Conservation (phyloP, 2,113 vertebrate species). For the Passer montanus region DNA sequence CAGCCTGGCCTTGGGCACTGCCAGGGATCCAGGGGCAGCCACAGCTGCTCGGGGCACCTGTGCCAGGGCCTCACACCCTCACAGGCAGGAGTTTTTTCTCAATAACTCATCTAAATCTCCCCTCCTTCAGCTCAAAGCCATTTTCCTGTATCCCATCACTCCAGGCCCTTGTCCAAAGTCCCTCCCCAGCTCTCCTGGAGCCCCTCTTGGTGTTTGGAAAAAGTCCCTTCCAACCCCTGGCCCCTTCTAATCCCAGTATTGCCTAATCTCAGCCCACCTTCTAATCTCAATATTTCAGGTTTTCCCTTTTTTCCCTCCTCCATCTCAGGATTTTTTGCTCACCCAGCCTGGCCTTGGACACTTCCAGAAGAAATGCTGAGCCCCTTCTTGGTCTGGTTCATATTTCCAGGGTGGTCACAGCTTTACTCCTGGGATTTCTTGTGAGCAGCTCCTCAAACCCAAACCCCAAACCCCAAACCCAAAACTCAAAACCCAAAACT, state of each 20-base stretch:
- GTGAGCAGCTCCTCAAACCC: not conserved
- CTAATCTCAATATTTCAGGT: not conserved
- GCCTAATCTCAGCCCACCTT: too few relatives aligned
- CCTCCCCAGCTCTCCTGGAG: not conserved
- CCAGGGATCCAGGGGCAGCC: not conserved
- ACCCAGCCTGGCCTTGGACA: not conserved
- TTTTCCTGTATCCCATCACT: not conserved
- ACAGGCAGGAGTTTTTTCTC: accelerated
- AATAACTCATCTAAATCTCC: not conserved
- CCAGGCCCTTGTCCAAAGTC: too few relatives aligned
- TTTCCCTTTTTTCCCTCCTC: not conserved
- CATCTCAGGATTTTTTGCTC: not conserved
- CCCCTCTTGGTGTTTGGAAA: accelerated
- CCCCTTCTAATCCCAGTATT: not conserved
- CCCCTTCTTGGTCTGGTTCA: not conserved
- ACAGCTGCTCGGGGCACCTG: not conserved
- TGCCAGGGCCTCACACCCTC: not conserved
- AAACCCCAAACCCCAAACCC: too few relatives aligned
- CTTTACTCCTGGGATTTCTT: not conserved
- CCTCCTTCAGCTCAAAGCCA: not conserved
- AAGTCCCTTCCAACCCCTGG: not conserved
- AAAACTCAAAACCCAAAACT: too few relatives aligned
- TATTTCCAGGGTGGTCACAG: not conserved
- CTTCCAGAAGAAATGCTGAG: not conserved
- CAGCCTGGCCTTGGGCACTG: not conserved